Conservation (phyloP, 64 coral and sea anemone genomes). For the Platygyra sinensis region DNA sequence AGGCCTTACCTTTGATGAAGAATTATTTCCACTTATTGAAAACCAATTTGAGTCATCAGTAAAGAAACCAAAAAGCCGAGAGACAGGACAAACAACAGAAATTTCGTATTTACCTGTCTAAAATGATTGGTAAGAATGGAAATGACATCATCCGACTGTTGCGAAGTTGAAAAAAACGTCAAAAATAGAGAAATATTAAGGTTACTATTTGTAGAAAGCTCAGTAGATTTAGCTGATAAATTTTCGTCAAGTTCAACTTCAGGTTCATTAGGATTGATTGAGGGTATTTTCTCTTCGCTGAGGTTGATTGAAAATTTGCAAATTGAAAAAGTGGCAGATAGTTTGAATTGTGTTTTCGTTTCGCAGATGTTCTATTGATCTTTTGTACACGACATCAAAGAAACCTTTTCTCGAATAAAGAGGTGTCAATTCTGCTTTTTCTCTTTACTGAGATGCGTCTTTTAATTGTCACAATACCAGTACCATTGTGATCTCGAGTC, state of each 20-base stretch:
- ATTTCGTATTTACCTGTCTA: not conserved
- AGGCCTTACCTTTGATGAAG: not conserved
- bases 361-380: not conserved
- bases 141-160: too few species aligned
- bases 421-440: not conserved
- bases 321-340: not conserved
- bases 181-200: not conserved
- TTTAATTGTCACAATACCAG: not conserved
- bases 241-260: not conserved
- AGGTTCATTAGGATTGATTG: not conserved
- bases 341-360: not conserved
- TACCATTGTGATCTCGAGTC: too few species aligned
- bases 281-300: not conserved
- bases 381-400: conserved; percentile 5
- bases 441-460: not conserved
- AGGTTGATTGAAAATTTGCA: not conserved
- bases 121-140: too few species aligned
- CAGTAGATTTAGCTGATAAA: not conserved
- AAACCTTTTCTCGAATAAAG: not conserved
- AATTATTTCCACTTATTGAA: not conserved
- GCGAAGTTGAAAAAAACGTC: too few species aligned
- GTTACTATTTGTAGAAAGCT: not conserved
- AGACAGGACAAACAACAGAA: not conserved
- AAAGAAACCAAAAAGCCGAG: not conserved
- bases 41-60: not conserved